These are phyloP conservation scores for Dasypolia templi DNA, from an alignment of 2,888 invertebrate genomes.

Conservation along the genomic window DNA sequence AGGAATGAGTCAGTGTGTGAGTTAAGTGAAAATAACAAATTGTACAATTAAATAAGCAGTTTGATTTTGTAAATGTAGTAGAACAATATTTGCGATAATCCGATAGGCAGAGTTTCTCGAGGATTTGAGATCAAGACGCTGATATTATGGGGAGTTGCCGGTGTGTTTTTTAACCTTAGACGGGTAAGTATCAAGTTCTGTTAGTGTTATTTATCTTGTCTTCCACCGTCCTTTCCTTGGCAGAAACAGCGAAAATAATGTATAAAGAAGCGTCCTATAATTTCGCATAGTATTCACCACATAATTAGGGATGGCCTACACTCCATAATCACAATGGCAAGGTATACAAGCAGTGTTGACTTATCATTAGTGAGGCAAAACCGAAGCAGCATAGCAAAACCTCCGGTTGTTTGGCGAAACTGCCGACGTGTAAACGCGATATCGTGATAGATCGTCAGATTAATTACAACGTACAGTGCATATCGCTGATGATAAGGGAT, in stretches of 20 bases:
- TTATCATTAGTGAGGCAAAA: conserved; percentile 33
- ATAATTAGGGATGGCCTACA: conserved; percentile 34
- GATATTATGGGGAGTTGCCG: neutral
- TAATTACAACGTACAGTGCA: conserved; percentile 25
- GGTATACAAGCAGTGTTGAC: conserved; percentile 17
- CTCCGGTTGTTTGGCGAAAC: conserved; percentile 25
- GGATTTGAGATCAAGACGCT: conserved; percentile 22
- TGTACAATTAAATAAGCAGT: too few species aligned
- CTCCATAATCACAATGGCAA: conserved; percentile 24
- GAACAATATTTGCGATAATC: conserved; percentile 32
- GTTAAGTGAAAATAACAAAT: too few species aligned
- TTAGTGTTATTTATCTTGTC: neutral
- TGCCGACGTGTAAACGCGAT: conserved; percentile 11
- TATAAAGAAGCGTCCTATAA: conserved; percentile 2
- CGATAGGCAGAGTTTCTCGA: conserved; percentile 9
- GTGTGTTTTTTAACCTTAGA: neutral
- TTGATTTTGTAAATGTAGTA: too few species aligned
- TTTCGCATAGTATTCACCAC: conserved; percentile 24
- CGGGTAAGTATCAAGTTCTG: neutral
- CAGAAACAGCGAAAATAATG: conserved; percentile 12
- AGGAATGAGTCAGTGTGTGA: too few species aligned
- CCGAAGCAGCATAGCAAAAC: conserved; percentile 16
- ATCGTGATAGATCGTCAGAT: conserved; percentile 32
- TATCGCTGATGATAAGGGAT: neutral
- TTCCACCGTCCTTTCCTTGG: neutral